Conservation (phyloP, 2,888 invertebrate genomes). For the Agonopterix subpropinquella region DNA sequence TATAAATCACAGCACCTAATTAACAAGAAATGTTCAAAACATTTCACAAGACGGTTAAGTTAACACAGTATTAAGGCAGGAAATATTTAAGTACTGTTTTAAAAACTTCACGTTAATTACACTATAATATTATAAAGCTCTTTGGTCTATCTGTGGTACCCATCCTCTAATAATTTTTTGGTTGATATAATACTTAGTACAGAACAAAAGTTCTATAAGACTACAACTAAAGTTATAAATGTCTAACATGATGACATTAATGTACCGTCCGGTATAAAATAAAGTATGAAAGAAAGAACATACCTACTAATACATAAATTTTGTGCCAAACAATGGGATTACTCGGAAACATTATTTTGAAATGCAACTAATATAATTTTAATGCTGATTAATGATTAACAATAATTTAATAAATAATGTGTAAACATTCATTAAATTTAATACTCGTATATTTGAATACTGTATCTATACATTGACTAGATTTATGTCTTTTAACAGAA, state of each 20-base stretch:
- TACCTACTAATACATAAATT: no score
- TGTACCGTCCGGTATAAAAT: no score
- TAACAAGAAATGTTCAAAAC: conserved; percentile 55
- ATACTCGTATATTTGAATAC: conserved; percentile 7
- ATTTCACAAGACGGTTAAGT: conserved; percentile 41
- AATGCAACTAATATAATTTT: no score
- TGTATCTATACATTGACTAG: conserved; percentile 35
- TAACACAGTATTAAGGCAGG: conserved; percentile 57
- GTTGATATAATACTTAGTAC: conserved; percentile 7
- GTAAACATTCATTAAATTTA: not conserved
- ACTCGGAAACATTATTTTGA: no score
- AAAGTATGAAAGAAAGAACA: no score
- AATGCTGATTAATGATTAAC: not conserved
- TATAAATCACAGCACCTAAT: conserved; percentile 57
- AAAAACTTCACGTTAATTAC: conserved; percentile 25
- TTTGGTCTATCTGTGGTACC: conserved; percentile 2
- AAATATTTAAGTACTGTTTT: conserved; percentile 40
- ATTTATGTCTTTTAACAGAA: conserved; percentile 3
- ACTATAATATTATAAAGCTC: conserved; percentile 13
- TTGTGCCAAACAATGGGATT: no score
- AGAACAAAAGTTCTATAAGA: not conserved
- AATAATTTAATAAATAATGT: not conserved
- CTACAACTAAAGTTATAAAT: not conserved
- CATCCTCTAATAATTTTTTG: conserved; percentile 4
- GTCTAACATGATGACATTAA: no score